phyloP scores from a whole-genome alignment of 2,113 vertebrate genomes.

The Tichodroma muraria region DNA sequence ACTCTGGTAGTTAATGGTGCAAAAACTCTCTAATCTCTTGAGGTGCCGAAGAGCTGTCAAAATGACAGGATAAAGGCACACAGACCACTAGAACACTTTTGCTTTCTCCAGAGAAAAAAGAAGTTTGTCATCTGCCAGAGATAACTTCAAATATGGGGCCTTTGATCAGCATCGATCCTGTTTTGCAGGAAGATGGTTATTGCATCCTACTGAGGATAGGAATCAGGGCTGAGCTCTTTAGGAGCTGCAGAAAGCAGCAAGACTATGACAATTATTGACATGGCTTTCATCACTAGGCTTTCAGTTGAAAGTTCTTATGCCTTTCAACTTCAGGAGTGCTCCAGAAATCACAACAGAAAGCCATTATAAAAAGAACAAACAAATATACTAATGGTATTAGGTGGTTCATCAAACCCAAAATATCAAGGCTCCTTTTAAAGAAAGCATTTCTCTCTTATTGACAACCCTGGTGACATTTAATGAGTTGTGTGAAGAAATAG shows the following conservation, averaged over 20 bases:
- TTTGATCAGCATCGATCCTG: constrained; percentile 22
- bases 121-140: not conserved
- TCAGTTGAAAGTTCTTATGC: not conserved
- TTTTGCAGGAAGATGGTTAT: not conserved
- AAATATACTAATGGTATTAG: not conserved
- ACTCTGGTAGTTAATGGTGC: not conserved
- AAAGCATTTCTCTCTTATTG: not conserved
- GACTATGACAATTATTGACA: constrained; percentile 1
- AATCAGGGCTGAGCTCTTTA: not conserved
- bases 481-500: not conserved
- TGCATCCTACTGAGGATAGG: not conserved
- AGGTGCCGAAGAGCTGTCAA: not conserved
- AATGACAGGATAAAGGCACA: not conserved
- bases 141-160: not conserved
- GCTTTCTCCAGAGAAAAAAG: not conserved
- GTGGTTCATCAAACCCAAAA: not conserved
- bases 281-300: not conserved
- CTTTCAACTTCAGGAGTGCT: not conserved
- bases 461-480: not conserved
- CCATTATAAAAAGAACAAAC: constrained; percentile 23
- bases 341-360: not conserved
- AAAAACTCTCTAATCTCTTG: not conserved
- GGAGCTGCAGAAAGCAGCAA: not conserved
- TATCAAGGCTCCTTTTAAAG: not conserved
- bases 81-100: not conserved